phyloP scores from a whole-genome alignment of 2,888 invertebrate genomes.

The Sialis lutaria region DNA sequence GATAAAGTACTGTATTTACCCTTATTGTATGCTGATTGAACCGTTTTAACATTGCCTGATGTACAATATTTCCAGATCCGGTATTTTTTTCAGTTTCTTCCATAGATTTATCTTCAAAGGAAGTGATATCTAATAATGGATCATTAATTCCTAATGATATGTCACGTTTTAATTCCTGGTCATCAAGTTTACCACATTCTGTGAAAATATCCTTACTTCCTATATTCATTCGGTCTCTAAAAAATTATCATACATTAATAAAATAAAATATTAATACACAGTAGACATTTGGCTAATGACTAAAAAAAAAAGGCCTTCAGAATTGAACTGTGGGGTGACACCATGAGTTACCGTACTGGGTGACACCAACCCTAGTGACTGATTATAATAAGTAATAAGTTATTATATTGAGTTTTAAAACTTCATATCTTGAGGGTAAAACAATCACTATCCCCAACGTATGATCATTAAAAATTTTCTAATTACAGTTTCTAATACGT shows the following conservation, averaged over 20 bases:
- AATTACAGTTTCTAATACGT: no score
- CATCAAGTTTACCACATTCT: conserved; percentile 94
- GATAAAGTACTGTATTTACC: conserved; percentile 32
- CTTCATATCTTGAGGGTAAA: no score
- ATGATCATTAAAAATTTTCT: no score
- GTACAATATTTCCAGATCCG: conserved; percentile 46
- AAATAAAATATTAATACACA: conserved; percentile 5
- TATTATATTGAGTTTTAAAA: no score
- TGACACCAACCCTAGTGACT: no score
- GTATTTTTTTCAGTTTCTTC: conserved; percentile 37
- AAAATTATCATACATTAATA: conserved; percentile 2
- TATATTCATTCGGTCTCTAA: conserved; percentile 65
- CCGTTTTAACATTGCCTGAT: conserved; percentile 83
- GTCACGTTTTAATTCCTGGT: conserved; percentile 59
- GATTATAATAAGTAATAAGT: no score
- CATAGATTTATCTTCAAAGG: conserved; percentile 52
- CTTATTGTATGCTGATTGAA: conserved; percentile 98
- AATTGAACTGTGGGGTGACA: no score
- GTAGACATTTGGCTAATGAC: not conserved
- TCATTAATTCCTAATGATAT: conserved; percentile 64
- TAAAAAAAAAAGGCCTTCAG: no score
- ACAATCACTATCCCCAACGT: no score
- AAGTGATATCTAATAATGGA: conserved; percentile 68
- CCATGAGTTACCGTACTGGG: no score
- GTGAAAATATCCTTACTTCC: conserved; percentile 91